Base-by-base conservation (phyloP, 2,113 vertebrate genomes). In the Syngnathus scovelli region DNA sequence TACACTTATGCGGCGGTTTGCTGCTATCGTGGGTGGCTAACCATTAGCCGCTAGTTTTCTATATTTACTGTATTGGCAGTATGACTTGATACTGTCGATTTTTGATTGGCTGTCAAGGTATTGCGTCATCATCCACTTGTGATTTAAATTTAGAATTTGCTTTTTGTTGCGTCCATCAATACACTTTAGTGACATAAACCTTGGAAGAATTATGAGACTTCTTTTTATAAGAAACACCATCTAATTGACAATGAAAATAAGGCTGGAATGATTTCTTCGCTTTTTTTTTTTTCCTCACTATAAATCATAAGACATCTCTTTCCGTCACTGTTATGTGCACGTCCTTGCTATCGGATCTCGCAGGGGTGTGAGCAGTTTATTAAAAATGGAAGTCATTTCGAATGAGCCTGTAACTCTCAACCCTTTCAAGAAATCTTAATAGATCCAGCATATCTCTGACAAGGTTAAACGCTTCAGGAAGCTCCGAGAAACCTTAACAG, bases 351-450 rank as follows among this genome's bases (percentile, higher is more conserved):
- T 88, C 83, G 85, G 81, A 89, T 87, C 85, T 77, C 18, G 76
- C 76, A 27, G 75, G 75, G 77, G 87, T 77, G 83, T 75, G 82
- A 85, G 86, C 80, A 75, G 83, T 91, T 90, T 89, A 92, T 92
- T 91, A 91, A 91, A 90, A 90, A 88, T 86, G 88, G 85, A 87
- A 87, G 88, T 87, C 83, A 80, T 84, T 89, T 83, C 81, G 85
- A 90, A 91, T 90, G 83, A 88, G 86, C 78, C 83, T 55, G 80
- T 85, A 85, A 83, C 79, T 79, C 82, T 84, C 84, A 82, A 75
- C 82, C 83, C 83, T 86, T 87, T 84, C 84, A 83, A 79, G 77
- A 79, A 79, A 76, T 81, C 85, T 83, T 86, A 87, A 89, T 90
- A 81, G 85, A 86, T 82, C 77, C 70, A 78, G 85, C 80, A 80